Percentiles rank a stretch among this genome's conserved stretches.
These are phyloP conservation scores for Pachyseris speciosa DNA, from an alignment of 64 coral and sea anemone species.

Conservation along the genomic window DNA sequence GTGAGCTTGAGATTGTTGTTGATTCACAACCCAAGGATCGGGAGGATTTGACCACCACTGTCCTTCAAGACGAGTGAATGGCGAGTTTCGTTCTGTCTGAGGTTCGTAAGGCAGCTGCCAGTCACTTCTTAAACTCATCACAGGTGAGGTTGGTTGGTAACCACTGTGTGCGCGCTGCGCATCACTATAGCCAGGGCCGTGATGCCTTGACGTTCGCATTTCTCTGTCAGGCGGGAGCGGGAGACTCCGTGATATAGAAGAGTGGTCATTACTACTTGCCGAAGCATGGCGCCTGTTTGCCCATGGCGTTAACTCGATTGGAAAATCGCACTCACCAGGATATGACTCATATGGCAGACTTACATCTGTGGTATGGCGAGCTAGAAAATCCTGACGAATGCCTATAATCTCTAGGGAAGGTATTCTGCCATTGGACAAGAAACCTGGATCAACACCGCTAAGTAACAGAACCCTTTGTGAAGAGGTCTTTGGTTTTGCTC, in stretches of 20 bases:
- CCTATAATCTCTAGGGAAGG: not conserved
- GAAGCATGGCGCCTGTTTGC: not conserved
- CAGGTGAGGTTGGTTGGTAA: not conserved
- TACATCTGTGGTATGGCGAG: not conserved
- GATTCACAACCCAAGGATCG: not conserved
- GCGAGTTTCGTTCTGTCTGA: not conserved
- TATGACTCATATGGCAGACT: not conserved
- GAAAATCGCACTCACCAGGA: not conserved
- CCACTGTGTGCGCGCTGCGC: not conserved
- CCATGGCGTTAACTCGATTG: not conserved
- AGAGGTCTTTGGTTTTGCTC: slow-evolving; percentile 3
- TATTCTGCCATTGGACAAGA: not conserved
- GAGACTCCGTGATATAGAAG: not conserved
- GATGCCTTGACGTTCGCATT: no score
- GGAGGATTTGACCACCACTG: not conserved
- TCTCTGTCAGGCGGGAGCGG: not conserved
- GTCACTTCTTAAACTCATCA: not conserved
- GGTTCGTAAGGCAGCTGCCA: not conserved
- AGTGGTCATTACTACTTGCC: not conserved
- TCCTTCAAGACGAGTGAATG: not conserved
- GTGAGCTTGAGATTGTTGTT: not conserved
- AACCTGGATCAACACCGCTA: not conserved
- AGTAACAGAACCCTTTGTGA: no score
- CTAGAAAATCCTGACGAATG: not conserved
- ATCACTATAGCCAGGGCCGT: not conserved